phyloP scores from a whole-genome alignment of 2,797 vertebrate species.

The Leptoclinus maculatus region DNA sequence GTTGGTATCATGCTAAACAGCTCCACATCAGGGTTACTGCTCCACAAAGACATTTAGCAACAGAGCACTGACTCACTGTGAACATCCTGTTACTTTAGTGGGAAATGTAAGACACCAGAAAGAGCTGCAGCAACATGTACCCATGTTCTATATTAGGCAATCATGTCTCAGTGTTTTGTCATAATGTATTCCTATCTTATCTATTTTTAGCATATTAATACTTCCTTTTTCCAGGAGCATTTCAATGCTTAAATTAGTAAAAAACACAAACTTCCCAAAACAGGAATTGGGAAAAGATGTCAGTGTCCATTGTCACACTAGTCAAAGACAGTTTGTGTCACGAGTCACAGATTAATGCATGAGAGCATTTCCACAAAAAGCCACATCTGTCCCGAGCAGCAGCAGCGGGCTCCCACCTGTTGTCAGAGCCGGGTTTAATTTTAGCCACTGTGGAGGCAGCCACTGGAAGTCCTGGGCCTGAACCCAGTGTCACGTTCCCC shows the following conservation, averaged over 20 bases:
- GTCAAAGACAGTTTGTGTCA: background rate
- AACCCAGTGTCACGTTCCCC: constrained; percentile 89
- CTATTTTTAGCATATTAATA: background rate
- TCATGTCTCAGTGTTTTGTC: background rate
- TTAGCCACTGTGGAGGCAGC: constrained; percentile 96
- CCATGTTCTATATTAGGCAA: background rate
- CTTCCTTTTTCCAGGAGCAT: background rate
- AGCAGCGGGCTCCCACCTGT: constrained; percentile 85
- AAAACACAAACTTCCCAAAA: constrained; percentile 1
- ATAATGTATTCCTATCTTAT: background rate
- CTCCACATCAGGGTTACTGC: background rate
- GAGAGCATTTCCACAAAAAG: constrained; percentile 19
- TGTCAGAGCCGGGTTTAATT: constrained; percentile 80
- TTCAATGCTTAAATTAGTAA: background rate
- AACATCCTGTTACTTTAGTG: background rate
- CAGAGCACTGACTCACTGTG: background rate
- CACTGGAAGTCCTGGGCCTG: constrained; percentile 92
- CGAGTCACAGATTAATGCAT: constrained; percentile 23
- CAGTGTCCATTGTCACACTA: background rate
- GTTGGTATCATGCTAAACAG: background rate
- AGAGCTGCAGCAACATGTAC: background rate
- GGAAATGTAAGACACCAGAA: constrained; percentile 1
- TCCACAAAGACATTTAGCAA: background rate
- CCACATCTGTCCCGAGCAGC: constrained; percentile 55
- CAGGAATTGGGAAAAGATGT: background rate